phyloP scores from a whole-genome alignment of 2,113 vertebrate species.

The Strix uralensis region DNA sequence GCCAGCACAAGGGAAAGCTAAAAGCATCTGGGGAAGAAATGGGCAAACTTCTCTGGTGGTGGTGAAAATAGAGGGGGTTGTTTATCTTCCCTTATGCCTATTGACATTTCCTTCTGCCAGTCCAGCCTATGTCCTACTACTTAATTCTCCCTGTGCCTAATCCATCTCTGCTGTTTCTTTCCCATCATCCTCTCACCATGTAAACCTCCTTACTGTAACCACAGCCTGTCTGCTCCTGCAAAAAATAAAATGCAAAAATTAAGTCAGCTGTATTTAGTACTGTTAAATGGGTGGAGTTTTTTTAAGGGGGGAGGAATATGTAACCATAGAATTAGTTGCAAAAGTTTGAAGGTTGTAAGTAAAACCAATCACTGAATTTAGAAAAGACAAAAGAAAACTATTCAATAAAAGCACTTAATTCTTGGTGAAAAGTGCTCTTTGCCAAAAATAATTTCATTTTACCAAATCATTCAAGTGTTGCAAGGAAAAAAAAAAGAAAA shows the following conservation, averaged over 20 bases:
- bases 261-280: not conserved
- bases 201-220: not conserved
- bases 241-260: not conserved
- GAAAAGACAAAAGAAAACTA: not conserved
- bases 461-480: not conserved
- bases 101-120: not conserved
- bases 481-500: not conserved
- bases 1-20: not conserved
- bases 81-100: not conserved
- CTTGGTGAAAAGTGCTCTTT: not conserved
- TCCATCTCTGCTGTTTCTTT: not conserved
- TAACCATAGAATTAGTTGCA: not conserved
- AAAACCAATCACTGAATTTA: not conserved
- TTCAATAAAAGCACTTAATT: not conserved
- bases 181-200: not conserved
- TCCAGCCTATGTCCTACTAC: not conserved
- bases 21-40: not conserved
- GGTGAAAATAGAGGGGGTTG: not conserved
- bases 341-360: not conserved
- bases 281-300: not conserved
- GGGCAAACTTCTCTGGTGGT: not conserved
- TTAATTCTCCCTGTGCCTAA: not conserved
- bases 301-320: not conserved
- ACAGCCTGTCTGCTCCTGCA: not conserved
- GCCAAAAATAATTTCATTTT: constrained; percentile 9